Evolutionary conservation across 2,113 vertebrate species (phyloP).

Genomic region (Marcusenius ussheri): DNA sequence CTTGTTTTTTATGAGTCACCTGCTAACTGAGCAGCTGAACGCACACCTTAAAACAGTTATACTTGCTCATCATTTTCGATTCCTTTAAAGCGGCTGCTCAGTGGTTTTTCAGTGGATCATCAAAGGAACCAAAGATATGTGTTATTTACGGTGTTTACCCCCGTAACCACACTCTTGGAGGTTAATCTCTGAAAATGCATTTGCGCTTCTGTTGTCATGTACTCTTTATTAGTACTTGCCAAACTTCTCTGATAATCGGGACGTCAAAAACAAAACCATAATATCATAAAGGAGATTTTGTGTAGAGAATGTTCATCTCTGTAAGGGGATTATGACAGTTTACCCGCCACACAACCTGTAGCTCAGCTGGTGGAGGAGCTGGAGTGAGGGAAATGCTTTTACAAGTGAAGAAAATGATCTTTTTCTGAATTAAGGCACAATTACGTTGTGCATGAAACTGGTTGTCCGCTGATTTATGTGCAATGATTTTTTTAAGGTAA

Average conservation of each 20-base stretch:
- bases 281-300: slow-evolving; percentile 12
- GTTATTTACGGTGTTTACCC: not conserved
- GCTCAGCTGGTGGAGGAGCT: not conserved
- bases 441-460: not conserved
- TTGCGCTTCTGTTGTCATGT: slow-evolving; percentile 20
- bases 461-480: not conserved
- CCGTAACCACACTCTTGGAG: slow-evolving; percentile 3
- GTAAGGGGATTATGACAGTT: slow-evolving; percentile 10
- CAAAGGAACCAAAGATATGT: not conserved
- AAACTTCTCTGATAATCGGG: not conserved
- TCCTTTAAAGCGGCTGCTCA: not conserved
- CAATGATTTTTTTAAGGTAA: not conserved
- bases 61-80: not conserved
- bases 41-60: not conserved
- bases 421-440: not conserved
- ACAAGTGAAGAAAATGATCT: not conserved
- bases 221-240: slow-evolving; percentile 24
- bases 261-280: not conserved
- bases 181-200: slow-evolving; percentile 29
- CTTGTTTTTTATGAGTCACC: not conserved
- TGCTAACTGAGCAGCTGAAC: not conserved
- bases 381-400: not conserved
- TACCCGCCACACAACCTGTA: not conserved
- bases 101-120: not conserved
- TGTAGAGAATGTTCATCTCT: slow-evolving; percentile 8